phyloP scores from a whole-genome alignment of 2,797 vertebrate species.

The Arctocebus calabarensis region DNA sequence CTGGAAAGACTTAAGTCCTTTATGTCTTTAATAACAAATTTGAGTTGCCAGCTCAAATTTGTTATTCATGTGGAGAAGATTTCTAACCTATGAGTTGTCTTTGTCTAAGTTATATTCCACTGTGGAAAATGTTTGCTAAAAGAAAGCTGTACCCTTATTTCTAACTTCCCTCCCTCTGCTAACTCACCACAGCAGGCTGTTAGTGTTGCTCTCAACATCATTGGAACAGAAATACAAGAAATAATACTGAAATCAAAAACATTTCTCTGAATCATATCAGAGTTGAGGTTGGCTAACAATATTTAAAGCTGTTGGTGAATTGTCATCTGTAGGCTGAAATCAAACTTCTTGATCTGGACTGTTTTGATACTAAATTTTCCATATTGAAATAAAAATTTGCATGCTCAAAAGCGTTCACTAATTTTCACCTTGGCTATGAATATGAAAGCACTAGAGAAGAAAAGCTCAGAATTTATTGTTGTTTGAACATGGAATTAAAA shows the following conservation, averaged over 20 bases:
- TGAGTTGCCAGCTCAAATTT: not conserved
- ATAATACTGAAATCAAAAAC: not conserved
- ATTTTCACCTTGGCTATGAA: not conserved
- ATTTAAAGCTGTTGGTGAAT: slow-evolving; percentile 6
- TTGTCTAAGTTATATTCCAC: not conserved
- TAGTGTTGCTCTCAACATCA: not conserved
- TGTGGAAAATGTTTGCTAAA: not conserved
- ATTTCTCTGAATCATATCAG: not conserved
- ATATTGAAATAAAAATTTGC: slow-evolving; percentile 5
- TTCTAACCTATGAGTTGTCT: not conserved
- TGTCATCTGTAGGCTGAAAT: not conserved
- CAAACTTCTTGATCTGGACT: slow-evolving; percentile 12
- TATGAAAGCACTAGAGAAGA: not conserved
- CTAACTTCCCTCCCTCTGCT: not conserved
- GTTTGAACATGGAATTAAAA: slow-evolving; percentile 1
- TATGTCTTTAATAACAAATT: too few species aligned
- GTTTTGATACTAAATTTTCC: not conserved
- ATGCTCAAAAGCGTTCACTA: not conserved
- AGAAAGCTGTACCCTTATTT: not conserved
- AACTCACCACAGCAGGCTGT: not conserved
- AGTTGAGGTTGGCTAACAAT: not conserved
- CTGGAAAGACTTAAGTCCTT: not conserved
- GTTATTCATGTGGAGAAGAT: not conserved
- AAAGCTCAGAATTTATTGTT: not conserved
- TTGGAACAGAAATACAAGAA: not conserved